Evolutionary conservation across 2,797 vertebrate genomes (phyloP), one percentile per base, ranked within the genome.

Genomic region (Crypturellus tataupa): DNA sequence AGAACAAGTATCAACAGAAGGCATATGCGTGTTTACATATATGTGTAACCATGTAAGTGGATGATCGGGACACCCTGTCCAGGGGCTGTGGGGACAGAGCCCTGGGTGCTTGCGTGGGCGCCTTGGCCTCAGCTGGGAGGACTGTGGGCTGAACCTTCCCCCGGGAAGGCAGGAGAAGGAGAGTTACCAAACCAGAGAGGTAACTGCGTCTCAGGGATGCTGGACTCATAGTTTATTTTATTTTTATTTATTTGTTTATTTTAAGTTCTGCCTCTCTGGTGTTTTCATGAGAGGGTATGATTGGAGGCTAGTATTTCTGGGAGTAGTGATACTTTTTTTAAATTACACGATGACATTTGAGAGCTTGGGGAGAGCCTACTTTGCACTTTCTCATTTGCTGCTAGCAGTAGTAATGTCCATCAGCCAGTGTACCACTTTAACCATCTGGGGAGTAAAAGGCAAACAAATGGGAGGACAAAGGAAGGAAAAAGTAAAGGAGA

Each of bases 331-430:
- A 46, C 17, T 35, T 81, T 39, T 37, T 87, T 76, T 47, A 23
- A 47, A 47, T 93, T 86, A 70, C 77, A 37, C 78, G 14, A 46
- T 88, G 94, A 88, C 83, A 79, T 91, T 80, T 87, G 51, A 75
- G 60, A 91, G 69, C 60, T 18, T 47, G 8, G 12, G 79, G 51
- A 29, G 85, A 24, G 24, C 47, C 55, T 90, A 47, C 49, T n/a
- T 56, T 79, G 59, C 21, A 6, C 53, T 82, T 35, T 76, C 56
- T 19, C 44, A 70, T 72, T 51, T 79, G 69, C 70, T 80, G 6
- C n/a, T 80, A 42, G 60, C 71, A 75, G 4, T 25, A 21, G 55
- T 12, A 10, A 51, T 0, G 1, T 55, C 80, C 80, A 29, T 69
- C 0, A 0, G 35, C 44, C 79, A 58, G 12, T 39, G 21, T 2